Evolutionary conservation across 1,140 invertebrate species (phyloP).

Genomic region (Sarcophaga peregrina): DNA sequence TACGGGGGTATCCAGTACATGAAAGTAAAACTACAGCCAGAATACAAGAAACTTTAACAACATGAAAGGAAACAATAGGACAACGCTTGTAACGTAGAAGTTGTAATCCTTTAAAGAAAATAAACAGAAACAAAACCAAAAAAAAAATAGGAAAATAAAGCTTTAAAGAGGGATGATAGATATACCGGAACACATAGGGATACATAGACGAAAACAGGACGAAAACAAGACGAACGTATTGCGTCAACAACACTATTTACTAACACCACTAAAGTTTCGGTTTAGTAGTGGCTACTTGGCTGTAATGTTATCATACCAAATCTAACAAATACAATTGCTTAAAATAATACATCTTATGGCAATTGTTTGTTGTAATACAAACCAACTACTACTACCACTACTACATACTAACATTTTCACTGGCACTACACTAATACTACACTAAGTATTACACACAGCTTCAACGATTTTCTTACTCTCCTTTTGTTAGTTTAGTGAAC

Average conservation of each 20-base stretch:
- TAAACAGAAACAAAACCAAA: background rate
- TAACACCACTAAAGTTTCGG: too few relatives aligned
- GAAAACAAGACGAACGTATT: slow-evolving; percentile 7
- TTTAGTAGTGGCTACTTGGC: too few relatives aligned
- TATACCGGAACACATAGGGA: background rate
- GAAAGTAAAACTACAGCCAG: background rate
- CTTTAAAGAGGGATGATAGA: too few relatives aligned
- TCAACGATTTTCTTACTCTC: background rate
- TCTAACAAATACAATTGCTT: background rate
- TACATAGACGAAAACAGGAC: background rate
- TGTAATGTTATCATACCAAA: too few relatives aligned
- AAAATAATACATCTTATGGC: background rate
- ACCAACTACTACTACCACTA: background rate
- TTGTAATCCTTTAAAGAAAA: background rate
- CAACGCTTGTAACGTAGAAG: background rate
- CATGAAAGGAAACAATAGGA: background rate
- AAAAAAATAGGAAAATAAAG: too few relatives aligned
- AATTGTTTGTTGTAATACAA: background rate
- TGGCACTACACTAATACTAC: too few relatives aligned
- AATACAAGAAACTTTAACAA: background rate
- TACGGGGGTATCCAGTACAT: background rate
- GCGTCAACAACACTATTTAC: background rate
- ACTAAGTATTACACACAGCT: background rate
- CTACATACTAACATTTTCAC: background rate
- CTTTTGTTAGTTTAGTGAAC: slow-evolving; percentile 15